These are phyloP conservation scores for Agrochola circellaris DNA, from an alignment of 2,888 invertebrate genomes.

Conservation along the genomic window DNA sequence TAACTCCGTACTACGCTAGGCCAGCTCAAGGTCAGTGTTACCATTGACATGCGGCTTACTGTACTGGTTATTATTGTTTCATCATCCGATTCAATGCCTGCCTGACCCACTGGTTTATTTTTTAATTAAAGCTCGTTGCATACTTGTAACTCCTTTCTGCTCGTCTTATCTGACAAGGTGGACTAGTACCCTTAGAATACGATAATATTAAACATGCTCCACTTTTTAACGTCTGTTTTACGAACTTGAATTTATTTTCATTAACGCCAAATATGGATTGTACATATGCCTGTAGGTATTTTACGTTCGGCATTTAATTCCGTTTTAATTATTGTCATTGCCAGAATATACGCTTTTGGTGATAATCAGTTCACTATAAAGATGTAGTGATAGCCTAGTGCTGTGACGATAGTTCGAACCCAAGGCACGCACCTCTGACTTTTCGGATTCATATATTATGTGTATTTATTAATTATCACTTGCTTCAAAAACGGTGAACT, in stretches of 20 bases:
- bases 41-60: neutral
- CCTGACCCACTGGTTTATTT: slow-evolving; percentile 36
- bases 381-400: neutral
- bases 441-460: no score
- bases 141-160: slow-evolving; percentile 35
- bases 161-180: slow-evolving; percentile 54
- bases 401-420: no score
- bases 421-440: no score
- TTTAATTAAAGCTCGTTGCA: slow-evolving; percentile 1
- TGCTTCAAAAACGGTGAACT: no score
- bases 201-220: slow-evolving; percentile 38
- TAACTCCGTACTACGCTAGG: neutral
- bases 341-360: neutral
- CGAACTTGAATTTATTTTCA: slow-evolving; percentile 42
- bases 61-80: slow-evolving; percentile 8
- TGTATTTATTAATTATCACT: no score
- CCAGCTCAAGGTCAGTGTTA: neutral
- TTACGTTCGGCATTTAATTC: neutral
- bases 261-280: slow-evolving; percentile 51
- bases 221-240: slow-evolving; percentile 53
- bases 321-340: neutral
- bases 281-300: neutral
- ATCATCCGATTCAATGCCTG: slow-evolving; percentile 3
- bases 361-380: neutral
- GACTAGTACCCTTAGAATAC: slow-evolving; percentile 56